Evolutionary conservation across 2,113 vertebrate genomes (phyloP).

Genomic region (Manacus vitellinus): DNA sequence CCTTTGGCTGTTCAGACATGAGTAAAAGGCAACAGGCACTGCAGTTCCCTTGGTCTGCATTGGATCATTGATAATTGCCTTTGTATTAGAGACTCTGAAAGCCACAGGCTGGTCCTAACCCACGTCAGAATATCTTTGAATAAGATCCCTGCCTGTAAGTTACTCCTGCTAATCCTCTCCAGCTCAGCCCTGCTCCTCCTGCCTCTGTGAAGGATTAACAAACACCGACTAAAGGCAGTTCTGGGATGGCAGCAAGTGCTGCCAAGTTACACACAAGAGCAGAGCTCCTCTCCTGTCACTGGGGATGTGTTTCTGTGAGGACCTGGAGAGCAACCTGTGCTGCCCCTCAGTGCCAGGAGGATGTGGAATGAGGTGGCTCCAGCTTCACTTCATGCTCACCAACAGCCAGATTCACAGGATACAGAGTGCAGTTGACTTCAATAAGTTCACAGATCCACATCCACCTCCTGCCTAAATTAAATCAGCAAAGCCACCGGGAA

Average conservation of each 20-base stretch:
- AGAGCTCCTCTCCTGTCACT: not conserved
- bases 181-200: not conserved
- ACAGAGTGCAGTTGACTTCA: not conserved
- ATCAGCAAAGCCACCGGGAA: not conserved
- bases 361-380: accelerated
- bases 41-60: not conserved
- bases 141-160: not conserved
- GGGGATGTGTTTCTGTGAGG: not conserved
- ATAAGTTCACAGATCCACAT: not conserved
- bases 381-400: not conserved
- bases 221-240: not conserved
- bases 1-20: not conserved
- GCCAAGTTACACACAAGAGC: not conserved
- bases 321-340: not conserved
- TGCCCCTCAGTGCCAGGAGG: not conserved
- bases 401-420: not conserved
- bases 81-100: not conserved
- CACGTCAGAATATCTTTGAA: not conserved
- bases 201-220: not conserved
- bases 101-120: not conserved
- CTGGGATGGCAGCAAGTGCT: not conserved
- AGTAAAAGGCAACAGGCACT: not conserved
- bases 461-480: not conserved
- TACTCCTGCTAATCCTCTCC: slow-evolving; percentile 13
- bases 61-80: not conserved